Percentiles rank a stretch among this genome's conserved stretches.
Conservation (phyloP, 1,140 invertebrate genomes). For the Thaumatotibia leucotreta region DNA sequence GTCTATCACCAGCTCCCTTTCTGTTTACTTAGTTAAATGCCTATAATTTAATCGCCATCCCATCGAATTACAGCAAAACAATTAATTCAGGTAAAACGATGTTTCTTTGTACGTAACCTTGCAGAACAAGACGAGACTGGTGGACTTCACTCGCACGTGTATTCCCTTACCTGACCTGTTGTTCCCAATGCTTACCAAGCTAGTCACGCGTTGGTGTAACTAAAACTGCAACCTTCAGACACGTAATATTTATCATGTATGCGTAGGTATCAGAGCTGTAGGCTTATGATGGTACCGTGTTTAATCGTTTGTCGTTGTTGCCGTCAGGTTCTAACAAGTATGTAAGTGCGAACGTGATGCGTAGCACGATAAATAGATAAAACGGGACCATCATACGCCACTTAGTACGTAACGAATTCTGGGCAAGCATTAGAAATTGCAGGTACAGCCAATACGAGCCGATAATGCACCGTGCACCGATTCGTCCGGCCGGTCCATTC, state of each 20-base stretch:
- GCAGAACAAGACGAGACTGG: background rate
- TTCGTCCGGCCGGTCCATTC: conserved; percentile 55
- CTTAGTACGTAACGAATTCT: background rate
- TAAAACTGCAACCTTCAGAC: background rate
- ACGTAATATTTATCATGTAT: background rate
- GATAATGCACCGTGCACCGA: conserved; percentile 59
- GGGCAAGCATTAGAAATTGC: background rate
- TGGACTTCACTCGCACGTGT: background rate
- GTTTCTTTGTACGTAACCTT: background rate
- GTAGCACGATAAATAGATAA: no score
- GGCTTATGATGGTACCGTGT: no score
- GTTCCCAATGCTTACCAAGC: background rate
- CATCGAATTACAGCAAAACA: background rate
- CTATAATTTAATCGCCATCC: no score
- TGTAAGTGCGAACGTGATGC: no score
- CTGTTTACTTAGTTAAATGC: background rate
- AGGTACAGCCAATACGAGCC: conserved; percentile 19
- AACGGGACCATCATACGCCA: background rate
- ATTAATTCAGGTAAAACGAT: background rate
- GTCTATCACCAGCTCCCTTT: no score
- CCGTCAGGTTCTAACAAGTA: background rate
- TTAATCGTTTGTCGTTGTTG: no score
- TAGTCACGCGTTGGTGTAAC: background rate
- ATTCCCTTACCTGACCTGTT: background rate
- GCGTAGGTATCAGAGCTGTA: background rate